Conservation (phyloP, 2,888 invertebrate species). For the Holacanthella duospinosa region DNA sequence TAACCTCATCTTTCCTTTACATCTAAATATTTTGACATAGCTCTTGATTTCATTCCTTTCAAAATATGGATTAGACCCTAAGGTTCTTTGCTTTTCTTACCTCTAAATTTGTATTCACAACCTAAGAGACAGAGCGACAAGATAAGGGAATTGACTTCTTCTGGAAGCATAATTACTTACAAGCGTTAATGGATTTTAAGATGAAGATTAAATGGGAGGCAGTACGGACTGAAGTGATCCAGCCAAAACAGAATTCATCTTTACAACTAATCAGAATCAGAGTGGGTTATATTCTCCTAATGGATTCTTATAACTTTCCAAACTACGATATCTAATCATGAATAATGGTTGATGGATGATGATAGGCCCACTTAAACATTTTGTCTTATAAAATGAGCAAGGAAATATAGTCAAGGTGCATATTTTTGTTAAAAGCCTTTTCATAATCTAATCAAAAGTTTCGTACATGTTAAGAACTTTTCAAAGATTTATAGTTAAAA, state of each 20-base stretch:
- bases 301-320: background rate
- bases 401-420: background rate
- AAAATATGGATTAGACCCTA: no score
- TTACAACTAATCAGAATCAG: background rate
- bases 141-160: no score
- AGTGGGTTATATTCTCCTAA: background rate
- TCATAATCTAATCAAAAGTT: constrained; percentile 1
- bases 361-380: background rate
- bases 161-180: no score
- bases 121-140: no score
- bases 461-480: background rate
- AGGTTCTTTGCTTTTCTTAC: no score
- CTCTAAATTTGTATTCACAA: no score
- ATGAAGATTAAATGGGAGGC: background rate
- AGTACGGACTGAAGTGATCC: background rate
- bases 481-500: background rate
- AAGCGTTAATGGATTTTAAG: background rate
- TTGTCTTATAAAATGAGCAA: background rate
- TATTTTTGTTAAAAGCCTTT: constrained; percentile 1
- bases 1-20: no score
- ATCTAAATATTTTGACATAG: no score
- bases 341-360: background rate
- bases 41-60: no score
- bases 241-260: background rate
- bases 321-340: background rate